Evolutionary conservation across 2,888 invertebrate species (phyloP).

Genomic region (Petrophora chlorosata): DNA sequence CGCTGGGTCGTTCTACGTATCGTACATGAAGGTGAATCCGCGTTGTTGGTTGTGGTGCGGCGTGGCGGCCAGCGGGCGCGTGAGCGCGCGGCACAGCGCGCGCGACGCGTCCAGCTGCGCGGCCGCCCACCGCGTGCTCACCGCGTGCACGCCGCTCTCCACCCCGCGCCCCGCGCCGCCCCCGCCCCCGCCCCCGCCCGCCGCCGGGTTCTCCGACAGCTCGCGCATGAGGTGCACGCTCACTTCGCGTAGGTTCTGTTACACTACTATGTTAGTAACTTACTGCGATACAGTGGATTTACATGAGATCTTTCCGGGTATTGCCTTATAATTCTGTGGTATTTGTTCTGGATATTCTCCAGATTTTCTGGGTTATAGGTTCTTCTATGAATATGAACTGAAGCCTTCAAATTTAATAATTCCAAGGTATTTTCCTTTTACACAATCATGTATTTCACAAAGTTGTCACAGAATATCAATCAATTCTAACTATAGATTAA

Average conservation of each 20-base stretch:
- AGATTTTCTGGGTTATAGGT: too few relatives aligned
- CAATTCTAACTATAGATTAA: too few relatives aligned
- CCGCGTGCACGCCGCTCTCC: slow-evolving; percentile 87
- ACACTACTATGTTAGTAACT: background rate
- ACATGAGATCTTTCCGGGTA: too few relatives aligned
- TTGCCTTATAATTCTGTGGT: too few relatives aligned
- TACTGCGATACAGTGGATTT: too few relatives aligned
- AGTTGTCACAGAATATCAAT: too few relatives aligned
- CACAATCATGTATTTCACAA: too few relatives aligned
- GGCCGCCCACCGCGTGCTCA: slow-evolving; percentile 91
- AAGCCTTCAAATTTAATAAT: too few relatives aligned
- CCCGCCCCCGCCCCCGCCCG: slow-evolving; percentile 86
- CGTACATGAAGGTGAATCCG: slow-evolving; percentile 91
- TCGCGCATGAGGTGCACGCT: slow-evolving; percentile 90
- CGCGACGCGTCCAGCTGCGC: slow-evolving; percentile 92
- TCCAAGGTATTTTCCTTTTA: too few relatives aligned
- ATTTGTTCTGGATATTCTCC: too few relatives aligned
- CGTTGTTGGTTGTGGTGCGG: slow-evolving; percentile 87
- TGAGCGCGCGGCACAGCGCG: slow-evolving; percentile 89
- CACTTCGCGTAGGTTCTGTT: slow-evolving; percentile 91
- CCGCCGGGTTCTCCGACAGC: slow-evolving; percentile 83
- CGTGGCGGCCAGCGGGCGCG: slow-evolving; percentile 87
- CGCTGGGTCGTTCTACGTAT: background rate
- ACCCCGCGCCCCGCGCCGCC: slow-evolving; percentile 75
- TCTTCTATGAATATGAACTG: too few relatives aligned